Evolutionary conservation across 2,797 vertebrate genomes (phyloP).

Genomic region (Epinephelus malabaricus): DNA sequence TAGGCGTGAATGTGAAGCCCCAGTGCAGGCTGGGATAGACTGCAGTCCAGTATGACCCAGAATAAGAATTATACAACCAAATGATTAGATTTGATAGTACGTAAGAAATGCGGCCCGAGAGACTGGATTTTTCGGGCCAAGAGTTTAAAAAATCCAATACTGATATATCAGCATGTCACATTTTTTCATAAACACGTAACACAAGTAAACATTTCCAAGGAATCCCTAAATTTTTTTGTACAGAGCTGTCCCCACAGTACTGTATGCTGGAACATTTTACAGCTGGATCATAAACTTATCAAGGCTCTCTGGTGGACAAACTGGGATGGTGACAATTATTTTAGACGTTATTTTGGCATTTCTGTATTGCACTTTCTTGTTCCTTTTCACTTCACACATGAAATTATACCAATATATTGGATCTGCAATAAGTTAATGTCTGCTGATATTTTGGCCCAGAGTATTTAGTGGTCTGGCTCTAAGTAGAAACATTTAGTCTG

Average conservation of each 20-base stretch:
- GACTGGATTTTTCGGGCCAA: not conserved
- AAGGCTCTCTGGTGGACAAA: not conserved
- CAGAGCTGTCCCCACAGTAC: not conserved
- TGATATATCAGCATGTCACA: not conserved
- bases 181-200: not conserved
- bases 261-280: not conserved
- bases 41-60: not conserved
- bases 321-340: not conserved
- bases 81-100: not conserved
- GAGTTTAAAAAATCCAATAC: not conserved
- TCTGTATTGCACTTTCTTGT: not conserved
- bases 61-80: not conserved
- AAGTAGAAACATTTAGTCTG: not conserved
- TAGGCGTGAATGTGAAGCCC: not conserved
- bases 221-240: not conserved
- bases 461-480: not conserved
- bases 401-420: not conserved
- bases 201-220: not conserved
- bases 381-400: not conserved
- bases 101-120: not conserved
- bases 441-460: not conserved
- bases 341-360: not conserved
- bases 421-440: not conserved
- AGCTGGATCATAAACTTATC: slow-evolving; percentile 5
- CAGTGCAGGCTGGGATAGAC: not conserved